phyloP scores from a whole-genome alignment of 2,888 invertebrate genomes.

The Ceraclea dissimilis region DNA sequence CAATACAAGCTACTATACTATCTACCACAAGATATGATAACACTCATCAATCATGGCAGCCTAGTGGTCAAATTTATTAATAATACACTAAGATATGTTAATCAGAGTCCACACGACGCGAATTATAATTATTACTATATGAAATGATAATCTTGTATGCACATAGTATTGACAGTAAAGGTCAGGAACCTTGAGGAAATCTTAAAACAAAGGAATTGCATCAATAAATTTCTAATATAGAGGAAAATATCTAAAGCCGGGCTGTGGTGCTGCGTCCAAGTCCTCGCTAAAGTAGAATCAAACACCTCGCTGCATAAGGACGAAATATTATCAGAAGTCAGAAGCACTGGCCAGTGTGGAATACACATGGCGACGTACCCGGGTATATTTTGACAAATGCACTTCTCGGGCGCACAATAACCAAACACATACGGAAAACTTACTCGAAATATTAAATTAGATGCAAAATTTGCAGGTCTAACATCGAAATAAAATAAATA shows the following conservation, averaged over 20 bases:
- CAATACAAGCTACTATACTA: no score
- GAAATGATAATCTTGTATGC: no score
- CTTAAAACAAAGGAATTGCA: conserved; percentile 14
- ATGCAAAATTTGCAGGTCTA: neutral
- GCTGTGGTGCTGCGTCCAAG: no score
- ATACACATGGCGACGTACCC: conserved; percentile 25
- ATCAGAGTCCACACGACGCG: no score
- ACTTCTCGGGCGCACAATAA: neutral
- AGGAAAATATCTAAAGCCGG: neutral
- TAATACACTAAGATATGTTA: no score
- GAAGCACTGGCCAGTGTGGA: conserved; percentile 12
- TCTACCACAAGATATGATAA: no score
- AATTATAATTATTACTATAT: no score
- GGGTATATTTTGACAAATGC: conserved; percentile 22
- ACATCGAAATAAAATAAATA: neutral
- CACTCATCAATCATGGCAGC: no score
- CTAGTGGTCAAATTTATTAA: no score
- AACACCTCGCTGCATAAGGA: neutral
- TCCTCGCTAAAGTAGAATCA: neutral
- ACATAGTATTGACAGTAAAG: neutral
- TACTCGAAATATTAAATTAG: neutral
- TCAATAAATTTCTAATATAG: neutral
- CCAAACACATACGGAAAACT: neutral
- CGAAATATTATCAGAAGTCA: no score
- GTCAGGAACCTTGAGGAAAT: conserved; percentile 17